Base-by-base conservation (phyloP, 2,888 invertebrate species). In the Ypsolopha scabrella region DNA sequence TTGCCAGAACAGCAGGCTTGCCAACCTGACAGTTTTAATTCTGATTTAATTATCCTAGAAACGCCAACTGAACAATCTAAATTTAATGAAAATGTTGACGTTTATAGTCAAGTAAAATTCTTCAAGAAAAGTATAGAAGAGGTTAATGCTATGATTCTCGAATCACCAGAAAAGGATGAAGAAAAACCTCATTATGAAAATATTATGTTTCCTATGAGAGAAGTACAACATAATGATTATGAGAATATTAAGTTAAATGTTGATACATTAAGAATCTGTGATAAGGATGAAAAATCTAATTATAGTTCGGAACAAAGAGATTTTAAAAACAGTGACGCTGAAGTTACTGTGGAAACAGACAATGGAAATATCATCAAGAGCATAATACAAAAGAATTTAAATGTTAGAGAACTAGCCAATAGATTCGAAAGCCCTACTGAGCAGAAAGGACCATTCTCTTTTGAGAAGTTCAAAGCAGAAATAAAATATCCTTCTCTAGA, bases 21-120 rank as follows among this genome's bases (percentile, higher is more conserved):
- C 60, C 89, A 88, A 65, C 88, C 88, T 13, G 74, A 76, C 24
- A 67, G 70, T 52, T 69, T 71, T 35, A 63, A 63, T 39, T 63
- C 75, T 39, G 82, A 86, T 60, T 55, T 86, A 11, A 86, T 88
- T 0, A 75, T 89, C 38, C 59, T 90, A 54, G 90, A 90, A 68
- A 89, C 90, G 0, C 87, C 89, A 7, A 86, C 90, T 57, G 88
- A 90, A 57, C 54, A 57, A 65, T 38, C 70, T 0, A 63, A 67
- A 48, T 50, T 65, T 14, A 75, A 80, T 34, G 67, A 74, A 6
- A 80, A 81, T 45, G 59, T 81, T 2, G 88, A 88, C 51, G 90
- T 93, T 0, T 94, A 94, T 63, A 92, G 92, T 59, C 90, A 93
- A 85, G 93, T 94, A 0, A 93, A 93, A 61, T 91, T 92, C 66